Evolutionary conservation across 2,797 vertebrate species (phyloP), one percentile per base, ranked within the genome.

Genomic region (Chelidonichthys spinosus): DNA sequence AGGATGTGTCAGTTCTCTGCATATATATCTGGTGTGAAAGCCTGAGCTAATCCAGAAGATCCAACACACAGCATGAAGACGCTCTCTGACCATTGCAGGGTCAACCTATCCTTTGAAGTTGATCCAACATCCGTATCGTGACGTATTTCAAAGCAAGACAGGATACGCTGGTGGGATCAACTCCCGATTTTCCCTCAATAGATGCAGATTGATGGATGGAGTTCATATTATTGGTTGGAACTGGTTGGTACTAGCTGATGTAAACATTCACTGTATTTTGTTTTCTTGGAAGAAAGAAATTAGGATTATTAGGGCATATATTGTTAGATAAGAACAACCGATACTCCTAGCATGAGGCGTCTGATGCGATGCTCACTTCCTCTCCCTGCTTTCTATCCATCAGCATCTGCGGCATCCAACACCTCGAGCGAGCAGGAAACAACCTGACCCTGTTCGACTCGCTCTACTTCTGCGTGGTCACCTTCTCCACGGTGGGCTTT

Each of bases 321-420:
- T 25, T 25, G 25, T 25, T 25, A 25, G 25, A 25, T 25, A 25
- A 25, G 25, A 47, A 47, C 4, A 33, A 53, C 39, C 68, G 61
- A 37, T 64, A 72, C 56, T 54, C 77, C 35, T 33, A 55, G 25
- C 32, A 18, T 33, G 42, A 42, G 15, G 65, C 62, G 63, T 63
- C n/a, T 67, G 35, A 56, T 15, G 14, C 46, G 8, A 59, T 47
- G 54, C 64, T 66, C 33, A 66, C 68, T 76, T 69, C 6, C 32
- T 86, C 46, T 50, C 68, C 39, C 13, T 43, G 2, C 56, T 63
- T 3, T 72, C 46, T 72, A 17, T 42, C 55, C 46, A 54, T 59
- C 82, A 96, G 95, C 85, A 96, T 96, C 89, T 96, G 95, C 18
- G 95, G 95, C 7, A 96, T 96, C 78, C 95, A 96, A 78, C 95